These are phyloP conservation scores for Cryptoblepharus egeriae DNA, from an alignment of 2,797 vertebrate species.

Conservation along the genomic window DNA sequence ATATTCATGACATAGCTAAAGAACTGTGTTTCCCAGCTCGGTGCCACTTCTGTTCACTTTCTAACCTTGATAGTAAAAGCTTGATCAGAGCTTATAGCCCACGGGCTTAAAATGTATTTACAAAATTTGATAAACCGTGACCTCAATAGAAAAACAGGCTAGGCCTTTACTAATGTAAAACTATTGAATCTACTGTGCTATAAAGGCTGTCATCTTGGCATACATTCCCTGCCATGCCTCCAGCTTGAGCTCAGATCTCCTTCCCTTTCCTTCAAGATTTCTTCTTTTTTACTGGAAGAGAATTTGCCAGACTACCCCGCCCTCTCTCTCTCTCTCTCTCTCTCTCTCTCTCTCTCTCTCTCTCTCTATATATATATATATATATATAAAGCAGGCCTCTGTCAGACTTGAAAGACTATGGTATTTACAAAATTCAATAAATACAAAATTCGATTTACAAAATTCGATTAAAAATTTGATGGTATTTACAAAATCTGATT, in stretches of 20 bases:
- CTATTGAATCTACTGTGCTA: background rate
- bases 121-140: background rate
- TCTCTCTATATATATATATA: too few relatives aligned
- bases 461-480: too few relatives aligned
- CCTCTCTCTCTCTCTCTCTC: too few relatives aligned
- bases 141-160: background rate
- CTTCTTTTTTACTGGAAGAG: background rate
- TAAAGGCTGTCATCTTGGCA: background rate
- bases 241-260: background rate
- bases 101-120: constrained; percentile 24
- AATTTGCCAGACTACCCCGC: background rate
- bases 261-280: background rate
- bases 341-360: too few relatives aligned
- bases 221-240: background rate
- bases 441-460: too few relatives aligned
- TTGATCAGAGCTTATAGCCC: constrained; percentile 7
- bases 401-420: too few relatives aligned
- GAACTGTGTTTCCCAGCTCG: background rate
- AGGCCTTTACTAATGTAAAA: background rate
- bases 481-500: too few relatives aligned
- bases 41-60: background rate
- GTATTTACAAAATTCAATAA: too few relatives aligned
- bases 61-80: constrained; percentile 3
- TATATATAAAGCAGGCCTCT: too few relatives aligned
- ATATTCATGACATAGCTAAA: background rate